Percentiles rank a stretch among this genome's conserved stretches.
Evolutionary conservation across 1,140 invertebrate genomes (phyloP).

Genomic region (Sarcophaga bullata): DNA sequence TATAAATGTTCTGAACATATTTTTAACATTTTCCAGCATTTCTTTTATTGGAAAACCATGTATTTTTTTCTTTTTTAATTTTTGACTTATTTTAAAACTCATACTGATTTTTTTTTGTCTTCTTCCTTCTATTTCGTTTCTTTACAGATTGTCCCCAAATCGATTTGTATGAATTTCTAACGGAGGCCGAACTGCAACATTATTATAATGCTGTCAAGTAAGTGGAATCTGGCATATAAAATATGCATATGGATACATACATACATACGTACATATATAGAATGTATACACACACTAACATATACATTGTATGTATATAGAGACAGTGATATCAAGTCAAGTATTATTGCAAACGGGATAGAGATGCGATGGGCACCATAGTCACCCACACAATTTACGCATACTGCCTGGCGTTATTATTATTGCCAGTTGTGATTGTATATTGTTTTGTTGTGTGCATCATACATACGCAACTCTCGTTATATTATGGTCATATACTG

Average conservation of each 20-base stretch:
- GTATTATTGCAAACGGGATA: background rate
- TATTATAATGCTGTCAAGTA: conserved; percentile 79
- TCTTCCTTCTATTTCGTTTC: background rate
- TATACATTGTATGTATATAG: background rate
- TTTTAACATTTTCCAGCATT: background rate
- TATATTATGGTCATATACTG: no score
- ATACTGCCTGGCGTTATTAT: background rate
- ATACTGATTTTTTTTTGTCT: background rate
- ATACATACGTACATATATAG: no score
- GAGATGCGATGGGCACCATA: background rate
- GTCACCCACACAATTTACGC: conserved; percentile 50
- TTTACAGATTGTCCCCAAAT: conserved; percentile 64
- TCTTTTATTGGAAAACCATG: background rate
- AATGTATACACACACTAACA: no score
- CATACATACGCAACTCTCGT: no score
- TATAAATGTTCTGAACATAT: background rate
- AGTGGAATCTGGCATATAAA: conserved; percentile 49
- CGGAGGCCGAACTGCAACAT: conserved; percentile 89
- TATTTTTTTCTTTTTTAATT: background rate
- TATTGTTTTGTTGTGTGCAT: no score
- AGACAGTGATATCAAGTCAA: background rate
- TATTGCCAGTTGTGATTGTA: no score
- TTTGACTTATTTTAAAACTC: background rate
- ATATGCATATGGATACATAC: background rate
- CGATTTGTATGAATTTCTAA: conserved; percentile 88